Evolutionary conservation across 2,113 vertebrate species (phyloP), one percentile per base, ranked within the genome.

Genomic region (Urocolius indicus): DNA sequence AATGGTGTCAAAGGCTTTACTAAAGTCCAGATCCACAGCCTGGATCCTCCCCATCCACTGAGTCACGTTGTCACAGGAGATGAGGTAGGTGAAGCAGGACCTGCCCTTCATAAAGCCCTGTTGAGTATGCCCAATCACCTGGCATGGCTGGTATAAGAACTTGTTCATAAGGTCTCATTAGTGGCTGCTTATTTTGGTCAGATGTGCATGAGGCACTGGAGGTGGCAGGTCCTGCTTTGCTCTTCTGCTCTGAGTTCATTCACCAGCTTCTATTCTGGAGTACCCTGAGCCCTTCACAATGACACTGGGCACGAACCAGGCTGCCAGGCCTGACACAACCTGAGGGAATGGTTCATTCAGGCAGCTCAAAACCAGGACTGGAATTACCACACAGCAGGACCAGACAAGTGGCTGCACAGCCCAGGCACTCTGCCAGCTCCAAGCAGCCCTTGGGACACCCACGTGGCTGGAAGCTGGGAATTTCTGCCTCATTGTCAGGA

Each of bases 371-470:
- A 32, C 41, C 30, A 62, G 41, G 34, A 30, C 41, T 19, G 61
- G 16, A 27, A 48, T 16, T 29, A 54, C 21, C 61, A 41, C 46
- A 13, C 3, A 3, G 59, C 54, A 80, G 48, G 24, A 68, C 30
- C 4, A 34, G 34, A 41, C 0, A 2, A n/a, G n/a, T 0, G 2
- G 45, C 45, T 1, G 2, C 1, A 2, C 18, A 13, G 18, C 18
- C 32, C 21, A 16, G 43, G 51, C 43, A 32, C 23, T 29, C 19
- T 55, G 69, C 41, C 36, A 48, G 55, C 34, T 24, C 51, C 57
- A 3, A n/a, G 57, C 32, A 38, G 34, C 63, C 23, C 0, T 7
- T 1, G 3, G 73, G 32, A 38, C 23, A 20, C 63, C 26, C 67
- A 22, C 22, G 18, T 38, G 24, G 30, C 52, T 17, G 65, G 38